These are phyloP conservation scores for Zaprionus ghesquierei DNA, from an alignment of 1,140 invertebrate species.

Conservation along the genomic window DNA sequence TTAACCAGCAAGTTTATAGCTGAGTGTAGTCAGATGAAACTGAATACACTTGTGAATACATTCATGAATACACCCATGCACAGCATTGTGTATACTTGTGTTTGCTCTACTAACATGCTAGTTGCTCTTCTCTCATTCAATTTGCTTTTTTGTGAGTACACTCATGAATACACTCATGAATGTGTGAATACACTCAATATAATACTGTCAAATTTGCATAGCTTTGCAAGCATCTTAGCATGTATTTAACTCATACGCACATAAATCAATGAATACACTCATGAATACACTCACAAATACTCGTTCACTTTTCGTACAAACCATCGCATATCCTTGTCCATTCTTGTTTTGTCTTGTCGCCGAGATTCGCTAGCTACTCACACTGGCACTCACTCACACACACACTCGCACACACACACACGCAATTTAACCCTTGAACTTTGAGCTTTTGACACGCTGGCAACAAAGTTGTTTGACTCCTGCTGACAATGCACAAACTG, in stretches of 20 bases:
- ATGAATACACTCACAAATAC: background rate
- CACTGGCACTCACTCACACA: background rate
- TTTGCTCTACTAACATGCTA: too few relatives aligned
- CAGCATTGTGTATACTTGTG: too few relatives aligned
- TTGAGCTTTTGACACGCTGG: slow-evolving; percentile 65
- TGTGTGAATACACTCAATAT: background rate
- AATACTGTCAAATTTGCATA: background rate
- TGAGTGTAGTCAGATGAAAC: too few relatives aligned
- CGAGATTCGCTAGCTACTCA: background rate
- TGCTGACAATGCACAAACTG: slow-evolving; percentile 72
- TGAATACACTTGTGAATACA: slow-evolving; percentile 5
- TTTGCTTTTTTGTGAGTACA: too few relatives aligned
- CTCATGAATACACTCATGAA: background rate
- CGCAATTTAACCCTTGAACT: slow-evolving; percentile 73
- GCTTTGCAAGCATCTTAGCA: too few relatives aligned
- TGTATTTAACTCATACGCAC: too few relatives aligned
- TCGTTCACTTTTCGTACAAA: background rate
- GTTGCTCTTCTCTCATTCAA: too few relatives aligned
- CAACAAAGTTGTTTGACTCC: slow-evolving; percentile 69
- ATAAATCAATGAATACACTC: background rate
- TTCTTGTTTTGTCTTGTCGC: background rate
- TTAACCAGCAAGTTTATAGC: too few relatives aligned
- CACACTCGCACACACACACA: slow-evolving; percentile 11
- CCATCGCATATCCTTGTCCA: background rate
- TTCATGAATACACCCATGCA: background rate